These are phyloP conservation scores for Myanophis thanlyinensis DNA, from an alignment of 2,113 vertebrate species.

Conservation along the genomic window DNA sequence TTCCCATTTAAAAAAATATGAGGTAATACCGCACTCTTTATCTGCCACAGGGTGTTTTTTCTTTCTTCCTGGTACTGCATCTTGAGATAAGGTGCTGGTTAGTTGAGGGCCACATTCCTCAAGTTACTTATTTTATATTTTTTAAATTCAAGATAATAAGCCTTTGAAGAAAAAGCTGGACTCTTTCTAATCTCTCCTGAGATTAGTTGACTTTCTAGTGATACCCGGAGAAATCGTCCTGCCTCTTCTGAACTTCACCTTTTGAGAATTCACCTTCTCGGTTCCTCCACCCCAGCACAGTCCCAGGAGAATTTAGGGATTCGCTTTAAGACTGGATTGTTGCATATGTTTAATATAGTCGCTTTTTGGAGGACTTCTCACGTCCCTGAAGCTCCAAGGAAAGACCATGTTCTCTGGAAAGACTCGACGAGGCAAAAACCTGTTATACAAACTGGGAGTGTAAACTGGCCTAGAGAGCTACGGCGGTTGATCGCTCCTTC, in stretches of 20 bases:
- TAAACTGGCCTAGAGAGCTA: background rate
- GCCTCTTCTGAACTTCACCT: background rate
- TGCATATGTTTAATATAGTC: background rate
- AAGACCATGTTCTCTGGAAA: background rate
- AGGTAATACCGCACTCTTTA: background rate
- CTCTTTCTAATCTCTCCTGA: background rate
- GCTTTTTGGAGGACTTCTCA: background rate
- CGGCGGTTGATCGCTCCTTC: background rate
- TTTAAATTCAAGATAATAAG: background rate
- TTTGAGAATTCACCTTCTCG: background rate
- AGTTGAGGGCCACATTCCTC: background rate
- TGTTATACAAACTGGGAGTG: background rate
- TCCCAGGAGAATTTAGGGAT: background rate
- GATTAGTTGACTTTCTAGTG: background rate
- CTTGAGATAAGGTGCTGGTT: background rate
- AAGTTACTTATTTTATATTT: background rate
- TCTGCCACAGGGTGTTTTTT: background rate
- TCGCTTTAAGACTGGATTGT: background rate
- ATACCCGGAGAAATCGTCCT: background rate
- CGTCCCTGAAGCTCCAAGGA: background rate
- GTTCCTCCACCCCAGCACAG: background rate
- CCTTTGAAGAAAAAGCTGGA: background rate
- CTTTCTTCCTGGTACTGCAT: accelerated
- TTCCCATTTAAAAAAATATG: background rate
- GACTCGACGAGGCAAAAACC: background rate